Conservation (phyloP, 2,797 vertebrate genomes). For the Syngnathus rostellatus region DNA sequence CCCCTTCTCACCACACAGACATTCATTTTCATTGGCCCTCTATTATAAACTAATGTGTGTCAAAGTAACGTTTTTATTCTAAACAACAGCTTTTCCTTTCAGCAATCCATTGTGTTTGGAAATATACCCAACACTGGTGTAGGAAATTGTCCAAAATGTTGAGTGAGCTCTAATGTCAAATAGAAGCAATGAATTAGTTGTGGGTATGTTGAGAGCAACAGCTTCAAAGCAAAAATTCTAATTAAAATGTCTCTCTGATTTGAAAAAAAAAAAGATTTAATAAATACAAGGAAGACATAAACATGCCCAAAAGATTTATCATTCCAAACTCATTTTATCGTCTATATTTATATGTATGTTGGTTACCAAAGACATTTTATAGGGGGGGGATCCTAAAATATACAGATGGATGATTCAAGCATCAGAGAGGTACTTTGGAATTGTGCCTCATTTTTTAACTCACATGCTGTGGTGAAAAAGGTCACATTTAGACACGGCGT, state of each 20-base stretch:
- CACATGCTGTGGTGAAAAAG: constrained; percentile 3
- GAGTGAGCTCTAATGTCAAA: background rate
- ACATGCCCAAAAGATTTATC: too few relatives aligned
- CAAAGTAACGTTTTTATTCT: background rate
- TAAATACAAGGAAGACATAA: too few relatives aligned
- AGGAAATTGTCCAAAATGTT: background rate
- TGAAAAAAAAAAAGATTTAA: too few relatives aligned
- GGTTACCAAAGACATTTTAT: too few relatives aligned
- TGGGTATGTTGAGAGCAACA: too few relatives aligned
- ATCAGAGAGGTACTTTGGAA: background rate
- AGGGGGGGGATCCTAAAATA: too few relatives aligned
- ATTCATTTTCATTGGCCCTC: constrained; percentile 3
- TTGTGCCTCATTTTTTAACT: background rate
- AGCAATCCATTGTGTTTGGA: background rate
- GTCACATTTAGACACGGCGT: constrained; percentile 19
- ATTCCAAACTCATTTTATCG: too few relatives aligned
- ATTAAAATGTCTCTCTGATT: too few relatives aligned
- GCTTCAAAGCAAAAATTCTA: too few relatives aligned
- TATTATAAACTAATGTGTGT: background rate
- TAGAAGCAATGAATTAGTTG: too few relatives aligned
- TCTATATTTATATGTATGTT: too few relatives aligned
- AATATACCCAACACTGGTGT: background rate
- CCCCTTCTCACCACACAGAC: background rate
- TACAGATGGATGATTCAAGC: background rate
- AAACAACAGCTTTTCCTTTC: background rate